phyloP scores from a whole-genome alignment of 2,113 vertebrate species.

The Halichoerus grypus region DNA sequence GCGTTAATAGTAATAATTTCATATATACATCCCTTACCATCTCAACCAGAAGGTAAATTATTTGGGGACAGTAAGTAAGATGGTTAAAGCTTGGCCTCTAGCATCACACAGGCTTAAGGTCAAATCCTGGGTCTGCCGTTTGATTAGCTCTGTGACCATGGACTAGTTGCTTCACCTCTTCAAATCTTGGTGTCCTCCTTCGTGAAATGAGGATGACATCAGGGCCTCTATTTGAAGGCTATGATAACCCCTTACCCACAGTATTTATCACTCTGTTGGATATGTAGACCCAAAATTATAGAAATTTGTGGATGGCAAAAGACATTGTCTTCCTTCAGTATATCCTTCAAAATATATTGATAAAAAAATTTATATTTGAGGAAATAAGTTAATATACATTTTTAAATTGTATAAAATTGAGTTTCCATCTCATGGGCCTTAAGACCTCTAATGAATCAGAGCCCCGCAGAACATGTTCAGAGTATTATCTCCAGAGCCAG shows the following conservation, averaged over 20 bases:
- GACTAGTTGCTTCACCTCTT: neutral
- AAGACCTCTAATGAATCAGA: neutral
- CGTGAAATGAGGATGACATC: neutral
- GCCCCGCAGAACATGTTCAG: neutral
- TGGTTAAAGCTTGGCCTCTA: neutral
- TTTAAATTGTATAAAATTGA: constrained; percentile 43
- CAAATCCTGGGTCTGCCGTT: neutral
- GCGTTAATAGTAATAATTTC: neutral
- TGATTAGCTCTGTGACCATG: neutral
- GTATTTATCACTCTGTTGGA: neutral
- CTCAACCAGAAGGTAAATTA: neutral
- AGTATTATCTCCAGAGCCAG: neutral
- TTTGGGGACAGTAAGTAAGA: neutral
- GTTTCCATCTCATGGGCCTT: neutral
- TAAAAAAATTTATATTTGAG: neutral
- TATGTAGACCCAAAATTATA: neutral
- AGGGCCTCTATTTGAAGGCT: neutral
- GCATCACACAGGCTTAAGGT: neutral
- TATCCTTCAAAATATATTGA: constrained; percentile 14
- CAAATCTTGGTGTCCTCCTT: neutral
- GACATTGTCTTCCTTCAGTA: neutral
- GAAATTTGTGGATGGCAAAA: neutral
- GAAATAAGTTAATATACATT: neutral
- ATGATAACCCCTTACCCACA: neutral
- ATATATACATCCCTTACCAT: neutral